phyloP scores from a whole-genome alignment of 1,140 invertebrate species.

The Hycleus cichorii region DNA sequence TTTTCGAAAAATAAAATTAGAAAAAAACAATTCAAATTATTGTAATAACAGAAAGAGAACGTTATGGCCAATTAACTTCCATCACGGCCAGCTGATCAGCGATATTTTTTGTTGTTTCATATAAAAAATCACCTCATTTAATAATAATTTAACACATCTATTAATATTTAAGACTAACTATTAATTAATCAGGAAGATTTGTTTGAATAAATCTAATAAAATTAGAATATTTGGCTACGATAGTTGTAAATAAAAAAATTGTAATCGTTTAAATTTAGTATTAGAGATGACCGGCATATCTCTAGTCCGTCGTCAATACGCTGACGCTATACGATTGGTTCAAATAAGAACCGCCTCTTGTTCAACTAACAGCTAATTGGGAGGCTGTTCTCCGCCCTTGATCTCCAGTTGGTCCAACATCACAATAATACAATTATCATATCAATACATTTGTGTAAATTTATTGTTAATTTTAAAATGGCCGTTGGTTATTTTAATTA shows the following conservation, averaged over 20 bases:
- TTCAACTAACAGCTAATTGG: background rate
- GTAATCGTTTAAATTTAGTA: background rate
- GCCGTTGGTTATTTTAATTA: no score
- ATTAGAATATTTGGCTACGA: no score
- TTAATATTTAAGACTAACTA: background rate
- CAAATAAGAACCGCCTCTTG: slow-evolving; percentile 1
- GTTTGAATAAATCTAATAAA: no score
- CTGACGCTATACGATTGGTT: slow-evolving; percentile 1
- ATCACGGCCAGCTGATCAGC: background rate
- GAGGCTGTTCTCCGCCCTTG: background rate
- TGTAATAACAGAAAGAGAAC: background rate
- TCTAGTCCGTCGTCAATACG: no score
- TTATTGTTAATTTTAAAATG: no score
- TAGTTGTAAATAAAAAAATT: no score
- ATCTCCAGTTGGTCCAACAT: slow-evolving; percentile 2
- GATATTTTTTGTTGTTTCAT: background rate
- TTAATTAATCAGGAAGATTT: background rate
- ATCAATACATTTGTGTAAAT: no score
- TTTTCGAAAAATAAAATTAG: background rate
- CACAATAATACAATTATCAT: background rate
- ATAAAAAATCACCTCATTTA: no score
- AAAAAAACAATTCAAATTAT: background rate
- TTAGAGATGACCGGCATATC: slow-evolving; percentile 2
- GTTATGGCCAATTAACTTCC: background rate
- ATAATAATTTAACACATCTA: background rate